Evolutionary conservation across 30 jellyfish, hydroid and myxozoan genomes (phyloP).

Genomic region (Aurelia sp.): DNA sequence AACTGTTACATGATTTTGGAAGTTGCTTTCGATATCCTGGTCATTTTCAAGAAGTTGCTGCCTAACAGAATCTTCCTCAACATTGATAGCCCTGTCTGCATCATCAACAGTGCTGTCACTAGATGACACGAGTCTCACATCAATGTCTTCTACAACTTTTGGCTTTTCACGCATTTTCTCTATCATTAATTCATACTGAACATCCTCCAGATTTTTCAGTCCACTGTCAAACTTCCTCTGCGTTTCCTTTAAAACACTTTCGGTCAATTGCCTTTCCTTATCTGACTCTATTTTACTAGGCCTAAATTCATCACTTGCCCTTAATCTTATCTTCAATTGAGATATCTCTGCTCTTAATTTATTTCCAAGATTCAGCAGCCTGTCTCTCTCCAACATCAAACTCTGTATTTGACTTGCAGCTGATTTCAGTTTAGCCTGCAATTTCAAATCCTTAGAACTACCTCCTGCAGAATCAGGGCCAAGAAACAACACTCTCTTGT

Average conservation of each 20-base stretch:
- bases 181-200: conserved; percentile 43
- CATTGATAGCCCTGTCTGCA: not conserved
- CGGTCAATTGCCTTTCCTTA: not conserved
- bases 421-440: conserved; percentile 39
- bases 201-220: conserved; percentile 18
- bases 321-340: conserved; percentile 19
- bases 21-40: not conserved
- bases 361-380: conserved; percentile 70
- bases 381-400: conserved; percentile 41
- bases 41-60: not conserved
- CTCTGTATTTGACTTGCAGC: conserved; percentile 49
- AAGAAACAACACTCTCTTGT: conserved; percentile 15
- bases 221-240: not conserved
- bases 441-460: not conserved
- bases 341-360: conserved; percentile 72
- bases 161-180: conserved; percentile 37
- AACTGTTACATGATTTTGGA: not conserved
- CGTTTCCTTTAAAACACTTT: not conserved
- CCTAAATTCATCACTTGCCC: not conserved
- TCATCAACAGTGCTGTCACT: conserved; percentile 26
- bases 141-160: not conserved
- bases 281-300: not conserved
- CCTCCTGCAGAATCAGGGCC: conserved; percentile 3
- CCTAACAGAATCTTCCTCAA: not conserved
- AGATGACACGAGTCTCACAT: conserved; percentile 27